Evolutionary conservation across 2,797 vertebrate genomes (phyloP), one percentile per base, ranked within the genome.

Genomic region (Sitta carolinensis): DNA sequence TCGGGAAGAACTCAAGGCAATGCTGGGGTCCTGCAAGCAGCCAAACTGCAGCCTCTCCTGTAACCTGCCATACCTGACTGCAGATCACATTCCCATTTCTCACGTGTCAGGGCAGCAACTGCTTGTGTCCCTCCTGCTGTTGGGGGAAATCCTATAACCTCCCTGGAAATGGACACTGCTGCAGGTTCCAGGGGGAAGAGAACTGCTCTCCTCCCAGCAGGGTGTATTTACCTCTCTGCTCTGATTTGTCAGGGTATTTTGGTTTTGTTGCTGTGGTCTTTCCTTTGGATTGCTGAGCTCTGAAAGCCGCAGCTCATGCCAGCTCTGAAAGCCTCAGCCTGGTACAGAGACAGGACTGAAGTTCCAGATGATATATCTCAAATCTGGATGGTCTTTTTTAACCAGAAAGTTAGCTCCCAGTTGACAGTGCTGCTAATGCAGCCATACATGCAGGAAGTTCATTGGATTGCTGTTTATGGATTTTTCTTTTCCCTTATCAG

Each of bases 231-330:
- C 91, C 83, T 76, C 36, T 73, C 80, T 62, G 34, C 45, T 62
- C 19, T 0, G 94, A 96, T 95, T 95, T 93, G 89, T 63, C 93
- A 62, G 69, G 58, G 57, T 91, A 63, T 93, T 94, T 96, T 94
- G 50, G 67, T 82, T 94, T 90, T 84, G 93, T 89, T 93, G 86
- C 84, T 92, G 86, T 94, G 86, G 59, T 64, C 83, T 86, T 69
- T 50, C 34, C 25, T 90, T 89, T 51, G 50, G 14, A 48, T 69
- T 61, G 68, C n/a, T 20, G 54, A 74, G 36, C 40, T 69, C 40
- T 86, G 79, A 83, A 85, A 87, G 84, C 34, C 68, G 79, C 72
- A 57, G 64, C 10, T 91, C 7, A 1, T 30, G 15, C 36, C 13
- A 47, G 14, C 30, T 84, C 34, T 68, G 48, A 21, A 87, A 79